These are phyloP conservation scores for Turritopsis dohrnii DNA, from an alignment of 30 jellyfish, hydroid and myxozoan genomes.

Conservation along the genomic window DNA sequence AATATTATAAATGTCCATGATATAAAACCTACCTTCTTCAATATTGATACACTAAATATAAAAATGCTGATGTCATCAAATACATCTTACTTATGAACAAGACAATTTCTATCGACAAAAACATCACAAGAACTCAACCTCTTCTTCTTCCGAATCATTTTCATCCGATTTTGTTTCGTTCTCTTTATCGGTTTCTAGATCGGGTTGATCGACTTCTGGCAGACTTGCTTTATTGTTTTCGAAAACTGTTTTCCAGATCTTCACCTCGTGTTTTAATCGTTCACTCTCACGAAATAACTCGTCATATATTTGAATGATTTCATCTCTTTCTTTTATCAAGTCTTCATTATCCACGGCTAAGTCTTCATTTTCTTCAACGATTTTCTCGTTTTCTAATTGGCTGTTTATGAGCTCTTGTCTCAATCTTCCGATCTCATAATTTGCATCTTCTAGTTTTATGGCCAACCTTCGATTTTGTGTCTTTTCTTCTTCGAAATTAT, in stretches of 20 bases:
- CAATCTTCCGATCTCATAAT: slow-evolving; percentile 30
- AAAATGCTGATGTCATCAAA: too few relatives aligned
- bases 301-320: slow-evolving; percentile 25
- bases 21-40: too few relatives aligned
- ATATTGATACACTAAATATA: too few relatives aligned
- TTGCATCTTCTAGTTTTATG: slow-evolving; percentile 38
- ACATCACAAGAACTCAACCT: slow-evolving; percentile 6
- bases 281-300: slow-evolving; percentile 39
- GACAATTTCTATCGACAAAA: background rate
- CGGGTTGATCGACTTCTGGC: background rate
- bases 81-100: too few relatives aligned
- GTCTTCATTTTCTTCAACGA: slow-evolving; percentile 37
- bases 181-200: background rate
- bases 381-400: slow-evolving; percentile 35
- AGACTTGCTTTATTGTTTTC: slow-evolving; percentile 8
- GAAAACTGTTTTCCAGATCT: slow-evolving; percentile 30
- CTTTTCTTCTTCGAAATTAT: slow-evolving; percentile 27
- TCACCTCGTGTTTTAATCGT: slow-evolving; percentile 39
- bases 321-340: slow-evolving; percentile 35
- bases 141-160: slow-evolving; percentile 6
- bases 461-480: slow-evolving; percentile 20
- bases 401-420: slow-evolving; percentile 27
- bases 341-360: slow-evolving; percentile 38
- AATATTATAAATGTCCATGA: too few relatives aligned
- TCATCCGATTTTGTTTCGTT: background rate